Evolutionary conservation across 2,797 vertebrate species (phyloP), one percentile per base, ranked within the genome.

Genomic region (Schizothorax lantsangensis): DNA sequence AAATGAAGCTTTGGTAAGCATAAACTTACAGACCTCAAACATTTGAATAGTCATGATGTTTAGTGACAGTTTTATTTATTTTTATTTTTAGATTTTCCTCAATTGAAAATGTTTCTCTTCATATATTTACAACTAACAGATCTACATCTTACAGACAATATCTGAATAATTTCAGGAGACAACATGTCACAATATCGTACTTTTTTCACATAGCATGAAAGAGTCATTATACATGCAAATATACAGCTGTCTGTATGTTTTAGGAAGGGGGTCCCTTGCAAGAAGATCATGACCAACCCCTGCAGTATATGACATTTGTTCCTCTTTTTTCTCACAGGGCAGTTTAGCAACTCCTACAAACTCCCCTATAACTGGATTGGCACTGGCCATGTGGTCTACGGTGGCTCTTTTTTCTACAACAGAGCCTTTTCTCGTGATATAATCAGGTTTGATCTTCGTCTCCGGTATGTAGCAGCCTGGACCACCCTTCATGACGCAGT

Each of bases 291-390:
- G 19, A 14, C 3, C 11, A 23, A 21, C 9, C 30, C 1, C 14
- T 36, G 23, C 3, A 19, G 14, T 26, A 33, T 10, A 52, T 78
- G 1, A 78, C n/a, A 45, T 26, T 59, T 30, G 0, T 71, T 54
- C 23, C 4, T 66, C 17, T 23, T 77, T 84, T 73, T 49, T 77
- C 79, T 45, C 23, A 72, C 93, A 99, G 98, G 97, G 89, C 96
- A 97, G 89, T 93, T 94, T 88, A 98, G 96, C 94, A 98, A 97
- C 88, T 96, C 97, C 11, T 98, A 98, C 94, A 98, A 99, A 92
- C 97, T 99, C 73, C 98, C 97, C 0, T 99, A 99, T 92, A 97
- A 96, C 91, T 99, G 96, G 96, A 97, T 97, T 0, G 98, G 98
- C 88, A 98, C 98, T 0, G 97, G 98, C 17, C 98, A 99, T 0